A percentile compares a stretch with the other conserved stretches of the same genome.
Conservation (phyloP, 2,113 vertebrate species). For the Gadus macrocephalus region DNA sequence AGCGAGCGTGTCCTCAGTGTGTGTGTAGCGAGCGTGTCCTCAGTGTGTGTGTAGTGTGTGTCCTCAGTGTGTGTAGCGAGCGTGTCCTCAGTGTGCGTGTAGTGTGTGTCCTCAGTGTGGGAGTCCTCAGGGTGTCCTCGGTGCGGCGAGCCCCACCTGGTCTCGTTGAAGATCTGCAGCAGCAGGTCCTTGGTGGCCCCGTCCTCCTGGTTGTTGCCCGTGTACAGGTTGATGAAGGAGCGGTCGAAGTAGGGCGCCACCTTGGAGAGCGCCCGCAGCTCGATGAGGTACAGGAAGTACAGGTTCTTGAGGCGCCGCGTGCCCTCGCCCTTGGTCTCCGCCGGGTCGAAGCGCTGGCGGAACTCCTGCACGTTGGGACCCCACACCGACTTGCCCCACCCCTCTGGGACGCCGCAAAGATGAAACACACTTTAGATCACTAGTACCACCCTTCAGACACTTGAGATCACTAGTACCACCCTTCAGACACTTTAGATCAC, state of each 20-base stretch:
- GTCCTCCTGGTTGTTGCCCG: conserved; percentile 83
- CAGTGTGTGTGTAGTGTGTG: too few species aligned
- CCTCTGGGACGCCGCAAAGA: conserved; percentile 68
- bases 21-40: too few species aligned
- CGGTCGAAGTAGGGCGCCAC: conserved; percentile 91
- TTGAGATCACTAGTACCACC: too few species aligned
- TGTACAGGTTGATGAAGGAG: conserved; percentile 88
- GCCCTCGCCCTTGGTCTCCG: conserved; percentile 89
- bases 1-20: too few species aligned
- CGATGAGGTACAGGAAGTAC: conserved; percentile 94
- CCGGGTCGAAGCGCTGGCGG: conserved; percentile 80
- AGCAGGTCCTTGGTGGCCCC: conserved; percentile 83
- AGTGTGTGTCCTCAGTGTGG: too few species aligned
- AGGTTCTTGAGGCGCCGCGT: conserved; percentile 91
- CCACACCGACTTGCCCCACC: conserved; percentile 86
- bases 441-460: too few species aligned
- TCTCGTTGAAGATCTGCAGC: conserved; percentile 83
- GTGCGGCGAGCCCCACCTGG: conserved; percentile 71
- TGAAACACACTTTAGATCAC: too few species aligned
- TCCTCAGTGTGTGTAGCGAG: too few species aligned
- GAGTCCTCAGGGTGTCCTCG: too few species aligned
- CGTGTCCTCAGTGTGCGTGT: neutral
- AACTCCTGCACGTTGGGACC: conserved; percentile 90
- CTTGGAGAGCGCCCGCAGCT: conserved; percentile 90
- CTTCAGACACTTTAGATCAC: too few species aligned